Percentiles rank a stretch among this genome's conserved stretches.
phyloP scores from a whole-genome alignment of 2,113 vertebrate species.

The Budorcas taxicolor region DNA sequence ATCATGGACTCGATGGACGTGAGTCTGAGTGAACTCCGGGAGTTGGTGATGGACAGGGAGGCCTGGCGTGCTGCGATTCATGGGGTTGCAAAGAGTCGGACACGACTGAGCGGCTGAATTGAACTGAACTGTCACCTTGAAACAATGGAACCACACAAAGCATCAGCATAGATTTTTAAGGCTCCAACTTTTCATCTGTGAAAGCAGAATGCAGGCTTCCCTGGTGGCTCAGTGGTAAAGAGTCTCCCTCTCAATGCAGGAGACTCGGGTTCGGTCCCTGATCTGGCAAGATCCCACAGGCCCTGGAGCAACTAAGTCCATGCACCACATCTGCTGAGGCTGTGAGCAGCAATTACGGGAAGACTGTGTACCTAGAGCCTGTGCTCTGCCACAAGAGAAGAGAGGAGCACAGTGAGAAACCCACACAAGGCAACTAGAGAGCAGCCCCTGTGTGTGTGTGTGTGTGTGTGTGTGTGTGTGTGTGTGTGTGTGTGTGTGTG shows the following conservation, averaged over 20 bases:
- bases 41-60: no score
- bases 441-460: not conserved
- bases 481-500: rapidly evolving
- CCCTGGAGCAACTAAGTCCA: not conserved
- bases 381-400: not conserved
- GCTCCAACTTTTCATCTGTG: not conserved
- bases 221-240: not conserved
- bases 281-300: not conserved
- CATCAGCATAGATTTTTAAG: not conserved
- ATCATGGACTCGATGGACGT: no score
- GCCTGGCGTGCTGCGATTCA: no score
- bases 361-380: not conserved
- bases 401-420: not conserved
- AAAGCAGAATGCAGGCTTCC: not conserved
- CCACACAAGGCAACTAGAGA: not conserved
- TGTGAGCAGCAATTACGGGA: not conserved
- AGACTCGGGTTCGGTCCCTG: not conserved
- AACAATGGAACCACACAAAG: not conserved
- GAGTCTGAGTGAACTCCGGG: no score
- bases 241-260: not conserved
- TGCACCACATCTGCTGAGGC: not conserved
- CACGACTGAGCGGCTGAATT: no score
- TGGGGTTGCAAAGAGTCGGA: no score
- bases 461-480: not conserved
- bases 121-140: not conserved